Conservation (phyloP, 2,888 invertebrate genomes). For the Hydriomena furcata region DNA sequence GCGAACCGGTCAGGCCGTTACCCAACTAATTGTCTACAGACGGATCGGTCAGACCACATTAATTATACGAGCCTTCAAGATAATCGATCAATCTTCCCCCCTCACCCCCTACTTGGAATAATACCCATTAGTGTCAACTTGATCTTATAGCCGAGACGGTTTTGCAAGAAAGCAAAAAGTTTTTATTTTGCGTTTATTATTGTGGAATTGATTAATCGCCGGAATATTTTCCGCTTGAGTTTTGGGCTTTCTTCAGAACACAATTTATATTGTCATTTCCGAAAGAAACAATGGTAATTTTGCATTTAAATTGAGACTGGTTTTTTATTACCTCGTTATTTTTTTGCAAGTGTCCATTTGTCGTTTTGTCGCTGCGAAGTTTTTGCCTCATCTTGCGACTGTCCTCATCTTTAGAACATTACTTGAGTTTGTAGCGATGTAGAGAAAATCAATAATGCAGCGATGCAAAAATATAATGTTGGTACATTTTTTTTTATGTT, state of each 20-base stretch:
- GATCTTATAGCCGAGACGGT: conserved; percentile 45
- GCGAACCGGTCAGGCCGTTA: conserved; percentile 41
- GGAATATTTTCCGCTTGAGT: conserved; percentile 10
- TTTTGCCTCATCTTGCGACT: no score
- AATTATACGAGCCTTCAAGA: conserved; percentile 61
- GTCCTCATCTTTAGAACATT: no score
- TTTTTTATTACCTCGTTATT: conserved; percentile 14
- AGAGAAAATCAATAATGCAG: no score
- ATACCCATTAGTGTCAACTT: conserved; percentile 62
- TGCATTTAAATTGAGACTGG: conserved; percentile 17
- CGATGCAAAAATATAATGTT: no score
- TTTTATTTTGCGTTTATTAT: conserved; percentile 31
- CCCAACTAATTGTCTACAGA: conserved; percentile 52
- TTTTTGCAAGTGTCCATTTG: conserved; percentile 4
- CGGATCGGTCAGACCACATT: conserved; percentile 59
- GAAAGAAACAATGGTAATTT: conserved; percentile 17
- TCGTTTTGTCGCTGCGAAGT: no score
- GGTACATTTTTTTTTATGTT: no score
- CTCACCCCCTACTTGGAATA: conserved; percentile 41
- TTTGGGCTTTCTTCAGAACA: conserved; percentile 13
- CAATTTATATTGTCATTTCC: conserved; percentile 21
- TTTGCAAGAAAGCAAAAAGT: conserved; percentile 27
- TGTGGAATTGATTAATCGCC: conserved; percentile 30
- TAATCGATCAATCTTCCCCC: conserved; percentile 66
- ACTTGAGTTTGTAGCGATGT: no score